Evolutionary conservation across 2,888 invertebrate genomes (phyloP).

Genomic region (Calliopum simillimum): DNA sequence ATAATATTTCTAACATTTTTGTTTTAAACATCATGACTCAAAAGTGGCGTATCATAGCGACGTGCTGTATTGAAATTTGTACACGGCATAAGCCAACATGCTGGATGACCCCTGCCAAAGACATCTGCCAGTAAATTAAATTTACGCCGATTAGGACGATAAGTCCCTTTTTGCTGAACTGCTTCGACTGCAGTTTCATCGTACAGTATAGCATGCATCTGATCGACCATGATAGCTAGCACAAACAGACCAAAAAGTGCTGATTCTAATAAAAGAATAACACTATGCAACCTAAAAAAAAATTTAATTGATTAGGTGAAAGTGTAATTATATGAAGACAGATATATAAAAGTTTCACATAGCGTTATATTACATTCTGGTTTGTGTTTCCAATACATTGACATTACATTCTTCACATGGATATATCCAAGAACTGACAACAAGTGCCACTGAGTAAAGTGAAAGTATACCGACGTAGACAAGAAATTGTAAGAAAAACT

Average conservation of each 20-base stretch:
- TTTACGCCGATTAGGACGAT: slow-evolving; percentile 74
- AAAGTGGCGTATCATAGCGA: slow-evolving; percentile 64
- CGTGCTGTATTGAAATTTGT: slow-evolving; percentile 67
- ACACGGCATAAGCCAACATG: slow-evolving; percentile 80
- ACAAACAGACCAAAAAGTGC: slow-evolving; percentile 90
- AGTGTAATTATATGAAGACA: not conserved
- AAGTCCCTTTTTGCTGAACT: slow-evolving; percentile 76
- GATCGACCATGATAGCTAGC: slow-evolving; percentile 86
- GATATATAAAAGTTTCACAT: not conserved
- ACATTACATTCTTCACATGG: slow-evolving; percentile 77
- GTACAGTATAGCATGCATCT: slow-evolving; percentile 83
- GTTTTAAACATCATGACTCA: slow-evolving; percentile 65
- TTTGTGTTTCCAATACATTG: slow-evolving; percentile 75
- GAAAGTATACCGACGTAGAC: slow-evolving; percentile 80
- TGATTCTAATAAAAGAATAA: slow-evolving; percentile 83
- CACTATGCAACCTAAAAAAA: slow-evolving; percentile 79
- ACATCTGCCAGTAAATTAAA: slow-evolving; percentile 80
- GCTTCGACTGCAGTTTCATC: slow-evolving; percentile 89
- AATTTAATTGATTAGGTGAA: not conserved
- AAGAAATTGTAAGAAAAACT: slow-evolving; percentile 90
- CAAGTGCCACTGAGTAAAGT: slow-evolving; percentile 76
- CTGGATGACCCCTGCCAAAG: slow-evolving; percentile 80
- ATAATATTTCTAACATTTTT: not conserved
- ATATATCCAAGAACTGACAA: slow-evolving; percentile 78
- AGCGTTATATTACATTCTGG: slow-evolving; percentile 75